Base-by-base conservation (phyloP, 2,113 vertebrate species). In the Lynx canadensis region DNA sequence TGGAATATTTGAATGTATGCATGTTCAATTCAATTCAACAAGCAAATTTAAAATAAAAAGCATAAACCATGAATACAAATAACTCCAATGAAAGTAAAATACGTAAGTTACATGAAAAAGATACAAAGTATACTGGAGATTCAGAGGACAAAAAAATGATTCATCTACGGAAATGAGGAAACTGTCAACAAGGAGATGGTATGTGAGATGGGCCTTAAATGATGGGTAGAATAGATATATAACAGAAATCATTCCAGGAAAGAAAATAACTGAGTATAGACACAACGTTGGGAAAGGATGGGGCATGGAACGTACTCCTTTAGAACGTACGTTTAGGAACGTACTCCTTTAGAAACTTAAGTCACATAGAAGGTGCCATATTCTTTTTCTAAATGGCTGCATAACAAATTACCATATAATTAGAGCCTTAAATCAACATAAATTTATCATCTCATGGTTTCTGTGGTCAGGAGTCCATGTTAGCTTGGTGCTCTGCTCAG, bases 11-110 rank as follows among this genome's bases (percentile, higher is more conserved):
- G n/a, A 84, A 88, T 52, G 19, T 69, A 55, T 73, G 9, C 23
- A 89, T 23, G 80, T 96, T 4, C 31, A n/a, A 93, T 74, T 86
- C 31, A 79, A 73, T 82, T 87, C 52, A 50, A 90, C 21, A 88
- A 60, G 66, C 16, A 63, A 50, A 80, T 74, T 74, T 69, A 94
- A 95, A 85, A 52, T 41, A 95, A 95, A 97, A 97, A 71, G 11
- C 15, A 93, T 55, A 87, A 93, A 92, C 60, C n/a, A 92, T 65
- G 33, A 76, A 71, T n/a, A 86, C 23, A 92, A 89, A 23, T 90
- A 55, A 81, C 41, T 60, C 66, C 89, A 69, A 65, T 10, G 31
- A 13, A 94, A 89, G 52, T 23, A 83, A 82, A 66, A 38, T 65
- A 82, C 0, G 6, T 76, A 95, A 87, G 6, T 66, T 79, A 95